These are phyloP conservation scores for Stegodyphus mimosarum DNA, from an alignment of 1,140 invertebrate genomes.

Conservation along the genomic window DNA sequence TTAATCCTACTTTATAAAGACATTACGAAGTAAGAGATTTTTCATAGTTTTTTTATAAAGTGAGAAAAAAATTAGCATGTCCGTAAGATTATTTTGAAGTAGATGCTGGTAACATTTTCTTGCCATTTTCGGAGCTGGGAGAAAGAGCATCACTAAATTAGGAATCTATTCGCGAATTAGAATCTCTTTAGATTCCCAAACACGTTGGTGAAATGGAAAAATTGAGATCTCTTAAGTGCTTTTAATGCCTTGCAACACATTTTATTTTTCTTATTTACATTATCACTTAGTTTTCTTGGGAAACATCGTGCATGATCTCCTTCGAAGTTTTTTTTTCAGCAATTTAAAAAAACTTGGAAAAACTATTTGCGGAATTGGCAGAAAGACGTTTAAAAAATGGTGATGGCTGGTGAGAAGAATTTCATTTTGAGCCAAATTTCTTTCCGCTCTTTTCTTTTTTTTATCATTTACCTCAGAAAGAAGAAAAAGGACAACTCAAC, in stretches of 20 bases:
- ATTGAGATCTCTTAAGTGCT: background rate
- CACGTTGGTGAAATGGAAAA: background rate
- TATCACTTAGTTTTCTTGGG: background rate
- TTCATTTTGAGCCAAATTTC: slow-evolving; percentile 17
- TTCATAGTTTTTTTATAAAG: too few relatives aligned
- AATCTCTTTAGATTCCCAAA: too few relatives aligned
- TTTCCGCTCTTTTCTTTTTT: background rate
- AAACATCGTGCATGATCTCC: slow-evolving; percentile 21
- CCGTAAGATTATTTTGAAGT: too few relatives aligned
- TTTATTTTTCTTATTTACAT: slow-evolving; percentile 1
- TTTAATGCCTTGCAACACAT: background rate
- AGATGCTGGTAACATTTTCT: too few relatives aligned
- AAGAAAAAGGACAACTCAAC: background rate
- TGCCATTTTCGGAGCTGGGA: too few relatives aligned
- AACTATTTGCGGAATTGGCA: slow-evolving; percentile 21
- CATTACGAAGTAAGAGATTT: too few relatives aligned
- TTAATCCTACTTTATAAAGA: too few relatives aligned
- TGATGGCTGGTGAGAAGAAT: background rate
- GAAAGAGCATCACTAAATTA: too few relatives aligned
- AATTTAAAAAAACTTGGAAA: too few relatives aligned
- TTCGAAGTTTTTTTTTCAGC: background rate
- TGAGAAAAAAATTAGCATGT: too few relatives aligned
- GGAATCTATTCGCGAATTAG: too few relatives aligned
- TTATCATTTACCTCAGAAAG: background rate
- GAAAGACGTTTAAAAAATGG: background rate